Base-by-base conservation (phyloP, 2,797 vertebrate genomes). In the Enteromius thamalakanensis region DNA sequence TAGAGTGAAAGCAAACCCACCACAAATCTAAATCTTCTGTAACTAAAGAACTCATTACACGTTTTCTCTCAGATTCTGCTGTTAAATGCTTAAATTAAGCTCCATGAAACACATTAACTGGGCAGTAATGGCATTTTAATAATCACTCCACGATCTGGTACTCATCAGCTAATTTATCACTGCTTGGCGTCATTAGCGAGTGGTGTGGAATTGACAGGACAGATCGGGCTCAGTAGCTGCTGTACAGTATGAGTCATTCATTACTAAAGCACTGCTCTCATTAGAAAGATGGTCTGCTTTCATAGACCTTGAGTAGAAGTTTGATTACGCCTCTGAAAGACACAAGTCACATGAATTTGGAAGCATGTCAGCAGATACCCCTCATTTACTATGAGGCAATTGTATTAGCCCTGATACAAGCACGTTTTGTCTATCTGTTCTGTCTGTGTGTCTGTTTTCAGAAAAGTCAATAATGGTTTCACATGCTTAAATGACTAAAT, bases 101-200 rank as follows among this genome's bases (percentile, higher is more conserved):
- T 49, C 45, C 34, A 45, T 68, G 58, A 75, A 76, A 65, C 5
- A 67, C 60, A 68, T 76, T 53, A 32, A 23, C 64, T 70, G 42
- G 19, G 40, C 14, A 49, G 15, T 64, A 47, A 65, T 65, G 70
- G 42, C 29, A 37, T 81, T 81, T 81, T 34, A 47, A 53, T 76
- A 29, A 65, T 37, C 70, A 65, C 19, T 64, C 8, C n/a, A 74
- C 15, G 9, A 74, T 81, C 58, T 65, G 32, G 58, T 64, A 32
- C 68, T 72, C 68, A 49, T 82, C 29, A 15, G 32, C 45, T 75
- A 82, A 37, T 81, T 81, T 74, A 51, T 81, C 58, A 51, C 42
- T 64, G 70, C 12, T 23, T 11, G 0, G 14, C 5, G 19, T 71
- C 53, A 81, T 47, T 62, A 81, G 29, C 69, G 49, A 45, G 6